Percentiles rank a stretch among this genome's conserved stretches.
phyloP scores from a whole-genome alignment of 1,140 invertebrate genomes.

The Drosophila gunungcola region DNA sequence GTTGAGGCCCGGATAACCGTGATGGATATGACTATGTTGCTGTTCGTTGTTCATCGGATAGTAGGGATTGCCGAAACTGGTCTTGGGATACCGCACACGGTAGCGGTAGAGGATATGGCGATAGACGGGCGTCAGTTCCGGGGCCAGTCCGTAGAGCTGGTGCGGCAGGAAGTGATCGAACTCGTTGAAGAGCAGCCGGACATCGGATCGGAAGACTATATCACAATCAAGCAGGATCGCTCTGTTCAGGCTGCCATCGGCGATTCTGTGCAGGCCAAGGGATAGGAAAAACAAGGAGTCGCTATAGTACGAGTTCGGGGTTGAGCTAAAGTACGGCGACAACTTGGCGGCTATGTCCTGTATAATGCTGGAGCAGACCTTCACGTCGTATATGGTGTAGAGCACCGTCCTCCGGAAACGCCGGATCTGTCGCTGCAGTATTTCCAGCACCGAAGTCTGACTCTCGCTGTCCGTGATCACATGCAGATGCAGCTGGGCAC shows the following conservation, averaged over 20 bases:
- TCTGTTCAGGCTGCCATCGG: slow-evolving; percentile 87
- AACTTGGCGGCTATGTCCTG: slow-evolving; percentile 89
- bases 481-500: slow-evolving; percentile 87
- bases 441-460: slow-evolving; percentile 87
- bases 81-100: slow-evolving; percentile 87
- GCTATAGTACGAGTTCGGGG: slow-evolving; percentile 92
- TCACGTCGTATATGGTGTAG: slow-evolving; percentile 87
- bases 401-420: slow-evolving; percentile 85
- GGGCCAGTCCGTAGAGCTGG: slow-evolving; percentile 90
- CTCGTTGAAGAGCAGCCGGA: slow-evolving; percentile 88
- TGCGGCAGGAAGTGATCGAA: slow-evolving; percentile 86
- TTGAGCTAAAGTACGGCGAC: slow-evolving; percentile 91
- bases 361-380: slow-evolving; percentile 87
- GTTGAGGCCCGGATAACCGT: slow-evolving; percentile 92
- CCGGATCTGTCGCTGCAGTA: slow-evolving; percentile 85
- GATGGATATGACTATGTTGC: slow-evolving; percentile 51
- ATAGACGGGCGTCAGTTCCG: slow-evolving; percentile 93
- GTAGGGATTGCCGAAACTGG: slow-evolving; percentile 86
- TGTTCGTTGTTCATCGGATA: slow-evolving; percentile 68
- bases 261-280: slow-evolving; percentile 90
- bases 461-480: slow-evolving; percentile 89
- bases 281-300: slow-evolving; percentile 94
- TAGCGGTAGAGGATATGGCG: slow-evolving; percentile 91
- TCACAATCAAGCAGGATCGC: slow-evolving; percentile 93
- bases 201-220: slow-evolving; percentile 90